Percentiles rank a stretch among this genome's conserved stretches.
phyloP scores from a whole-genome alignment of 2,797 vertebrate genomes.

The Echeneis naucrates region DNA sequence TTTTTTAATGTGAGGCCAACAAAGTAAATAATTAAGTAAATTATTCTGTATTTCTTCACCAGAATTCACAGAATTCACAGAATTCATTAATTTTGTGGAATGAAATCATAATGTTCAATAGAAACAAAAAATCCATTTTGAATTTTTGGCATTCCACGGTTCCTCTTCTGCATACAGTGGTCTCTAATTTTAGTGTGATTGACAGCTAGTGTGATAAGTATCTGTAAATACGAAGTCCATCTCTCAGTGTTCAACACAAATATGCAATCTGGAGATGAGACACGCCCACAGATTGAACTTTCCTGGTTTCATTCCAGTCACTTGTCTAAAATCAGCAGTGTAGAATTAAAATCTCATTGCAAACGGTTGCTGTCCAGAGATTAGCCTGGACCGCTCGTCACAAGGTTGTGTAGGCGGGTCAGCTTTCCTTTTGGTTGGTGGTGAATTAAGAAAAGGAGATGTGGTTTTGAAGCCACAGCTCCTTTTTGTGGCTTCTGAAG shows the following conservation, averaged over 20 bases:
- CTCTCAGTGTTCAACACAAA: slow-evolving; percentile 12
- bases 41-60: neutral
- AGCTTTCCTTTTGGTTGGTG: slow-evolving; percentile 17
- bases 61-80: no score
- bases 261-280: slow-evolving; percentile 37
- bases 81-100: neutral
- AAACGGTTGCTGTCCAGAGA: slow-evolving; percentile 62
- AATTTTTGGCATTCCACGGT: neutral
- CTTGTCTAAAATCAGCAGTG: slow-evolving; percentile 39
- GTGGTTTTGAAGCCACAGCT: no score
- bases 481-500: slow-evolving; percentile 33
- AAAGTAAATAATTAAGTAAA: neutral
- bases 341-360: slow-evolving; percentile 55
- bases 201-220: slow-evolving; percentile 14
- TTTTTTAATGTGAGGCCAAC: neutral
- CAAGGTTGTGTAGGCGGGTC: neutral
- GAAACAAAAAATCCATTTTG: no score
- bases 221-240: slow-evolving; percentile 32
- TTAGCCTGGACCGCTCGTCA: slow-evolving; percentile 30
- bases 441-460: neutral
- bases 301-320: slow-evolving; percentile 35
- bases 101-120: neutral
- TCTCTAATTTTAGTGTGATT: neutral
- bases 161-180: no score
- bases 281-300: slow-evolving; percentile 12